phyloP scores from a whole-genome alignment of 2,113 vertebrate species.

The Ptyas mucosa region DNA sequence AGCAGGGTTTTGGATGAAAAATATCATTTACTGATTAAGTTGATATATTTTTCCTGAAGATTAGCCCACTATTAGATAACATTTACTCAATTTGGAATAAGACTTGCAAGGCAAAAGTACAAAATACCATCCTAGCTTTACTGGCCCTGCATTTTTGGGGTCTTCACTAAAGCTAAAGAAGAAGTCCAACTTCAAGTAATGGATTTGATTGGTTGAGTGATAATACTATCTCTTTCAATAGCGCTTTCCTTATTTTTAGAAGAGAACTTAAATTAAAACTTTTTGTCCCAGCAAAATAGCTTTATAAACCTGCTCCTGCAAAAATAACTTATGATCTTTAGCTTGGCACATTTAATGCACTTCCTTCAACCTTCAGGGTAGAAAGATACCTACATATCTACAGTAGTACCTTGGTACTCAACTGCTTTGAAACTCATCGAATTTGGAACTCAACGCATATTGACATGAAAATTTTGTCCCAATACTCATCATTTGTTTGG shows the following conservation, averaged over 20 bases:
- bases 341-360: neutral
- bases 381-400: neutral
- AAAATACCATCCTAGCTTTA: neutral
- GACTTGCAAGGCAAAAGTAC: neutral
- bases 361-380: neutral
- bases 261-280: neutral
- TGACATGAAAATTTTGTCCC: no score
- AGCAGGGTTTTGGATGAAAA: neutral
- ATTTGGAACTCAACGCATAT: no score
- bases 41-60: neutral
- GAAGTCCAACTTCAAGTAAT: neutral
- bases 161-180: neutral
- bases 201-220: neutral
- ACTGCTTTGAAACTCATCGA: no score
- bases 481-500: no score
- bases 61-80: neutral
- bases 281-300: neutral
- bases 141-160: neutral
- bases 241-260: neutral
- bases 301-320: neutral
- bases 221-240: neutral
- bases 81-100: neutral
- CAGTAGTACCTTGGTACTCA: no score
- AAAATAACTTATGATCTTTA: neutral
- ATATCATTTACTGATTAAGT: neutral